Conservation (phyloP, 2,888 invertebrate genomes). For the Incurvaria masculella region DNA sequence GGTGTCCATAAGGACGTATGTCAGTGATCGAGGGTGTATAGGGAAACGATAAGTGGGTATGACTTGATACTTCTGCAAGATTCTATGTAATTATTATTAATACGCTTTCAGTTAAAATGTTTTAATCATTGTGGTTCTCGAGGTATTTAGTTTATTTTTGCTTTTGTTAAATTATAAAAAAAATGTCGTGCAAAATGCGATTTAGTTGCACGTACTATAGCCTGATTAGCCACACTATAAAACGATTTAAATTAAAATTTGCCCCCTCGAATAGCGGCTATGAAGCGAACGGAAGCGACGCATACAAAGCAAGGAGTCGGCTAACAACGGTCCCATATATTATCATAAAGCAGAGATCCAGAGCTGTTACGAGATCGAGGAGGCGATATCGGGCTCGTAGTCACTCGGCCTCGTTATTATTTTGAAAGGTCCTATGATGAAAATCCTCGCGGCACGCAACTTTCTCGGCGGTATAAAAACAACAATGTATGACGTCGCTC, state of each 20-base stretch:
- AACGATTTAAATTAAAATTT: neutral
- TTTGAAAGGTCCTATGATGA: slow-evolving; percentile 49
- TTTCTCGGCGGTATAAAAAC: slow-evolving; percentile 47
- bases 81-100: no score
- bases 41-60: no score
- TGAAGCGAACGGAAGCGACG: no score
- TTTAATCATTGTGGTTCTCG: no score
- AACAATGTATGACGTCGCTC: slow-evolving; percentile 35
- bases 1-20: no score
- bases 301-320: slow-evolving; percentile 4
- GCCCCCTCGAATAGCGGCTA: no score
- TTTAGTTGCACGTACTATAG: slow-evolving; percentile 9
- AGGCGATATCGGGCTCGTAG: slow-evolving; percentile 34
- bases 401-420: slow-evolving; percentile 46
- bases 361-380: slow-evolving; percentile 36
- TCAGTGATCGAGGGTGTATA: no score
- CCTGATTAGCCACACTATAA: slow-evolving; percentile 6
- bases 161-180: no score
- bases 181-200: no score
- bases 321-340: slow-evolving; percentile 31
- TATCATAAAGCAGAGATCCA: slow-evolving; percentile 40
- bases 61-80: no score
- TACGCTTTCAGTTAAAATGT: no score
- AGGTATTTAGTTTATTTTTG: no score
- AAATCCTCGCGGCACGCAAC: slow-evolving; percentile 49